Conservation (phyloP, 2,797 vertebrate species). For the Arctocebus calabarensis region DNA sequence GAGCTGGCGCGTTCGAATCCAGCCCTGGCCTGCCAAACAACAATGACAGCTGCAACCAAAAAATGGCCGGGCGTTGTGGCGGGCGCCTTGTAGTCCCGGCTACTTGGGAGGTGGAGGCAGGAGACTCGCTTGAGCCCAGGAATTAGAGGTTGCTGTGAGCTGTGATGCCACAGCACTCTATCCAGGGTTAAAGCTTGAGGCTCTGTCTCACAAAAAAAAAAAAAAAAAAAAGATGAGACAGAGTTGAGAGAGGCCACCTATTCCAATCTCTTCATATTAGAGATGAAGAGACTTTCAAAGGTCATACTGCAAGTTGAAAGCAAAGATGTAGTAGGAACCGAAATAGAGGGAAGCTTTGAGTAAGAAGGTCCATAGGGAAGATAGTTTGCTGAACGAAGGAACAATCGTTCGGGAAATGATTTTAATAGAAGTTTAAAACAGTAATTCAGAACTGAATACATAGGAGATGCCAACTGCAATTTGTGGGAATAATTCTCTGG, state of each 20-base stretch:
- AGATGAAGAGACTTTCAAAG: conserved; percentile 4
- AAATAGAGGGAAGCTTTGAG: conserved; percentile 1
- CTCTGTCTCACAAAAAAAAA: no score
- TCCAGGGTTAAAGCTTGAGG: no score
- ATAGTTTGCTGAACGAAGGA: not conserved
- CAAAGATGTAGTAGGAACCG: not conserved
- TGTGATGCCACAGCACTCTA: no score
- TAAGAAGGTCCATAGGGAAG: not conserved
- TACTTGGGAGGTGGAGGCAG: no score
- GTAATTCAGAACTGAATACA: not conserved
- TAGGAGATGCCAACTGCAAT: not conserved
- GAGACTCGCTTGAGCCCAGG: no score
- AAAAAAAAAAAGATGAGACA: no score
- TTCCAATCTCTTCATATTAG: not conserved
- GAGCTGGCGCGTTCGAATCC: no score
- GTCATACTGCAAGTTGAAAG: not conserved
- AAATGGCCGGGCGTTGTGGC: no score
- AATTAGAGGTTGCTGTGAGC: no score
- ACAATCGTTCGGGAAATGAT: not conserved
- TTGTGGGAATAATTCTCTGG: not conserved
- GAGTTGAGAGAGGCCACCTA: not conserved
- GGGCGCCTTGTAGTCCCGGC: no score
- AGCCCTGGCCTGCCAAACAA: no score
- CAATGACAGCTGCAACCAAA: no score
- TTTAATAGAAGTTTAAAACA: conserved; percentile 45